A percentile compares a stretch with the other conserved stretches of the same genome.
Evolutionary conservation across 2,113 vertebrate species (phyloP).

Genomic region (Bolborhynchus lineola): DNA sequence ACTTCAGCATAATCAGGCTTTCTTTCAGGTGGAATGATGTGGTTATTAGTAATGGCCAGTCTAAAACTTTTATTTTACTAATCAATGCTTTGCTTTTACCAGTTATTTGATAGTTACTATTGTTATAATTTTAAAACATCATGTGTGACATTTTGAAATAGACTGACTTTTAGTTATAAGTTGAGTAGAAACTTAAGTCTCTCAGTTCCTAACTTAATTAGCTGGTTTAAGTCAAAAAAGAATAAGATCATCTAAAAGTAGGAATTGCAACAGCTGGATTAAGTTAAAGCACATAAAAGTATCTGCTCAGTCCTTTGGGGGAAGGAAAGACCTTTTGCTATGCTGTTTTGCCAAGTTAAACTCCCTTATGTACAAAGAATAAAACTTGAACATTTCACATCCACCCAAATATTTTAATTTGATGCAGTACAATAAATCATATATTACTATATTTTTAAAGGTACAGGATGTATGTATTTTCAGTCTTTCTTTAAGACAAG

Average conservation of each 20-base stretch:
- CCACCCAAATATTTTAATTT: slow-evolving; percentile 39
- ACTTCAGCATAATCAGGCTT: neutral
- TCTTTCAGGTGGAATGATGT: neutral
- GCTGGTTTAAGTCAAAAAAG: neutral
- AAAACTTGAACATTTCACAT: slow-evolving; percentile 31
- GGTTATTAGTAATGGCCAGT: neutral
- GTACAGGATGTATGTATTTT: neutral
- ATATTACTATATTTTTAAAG: neutral
- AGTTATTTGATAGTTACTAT: neutral
- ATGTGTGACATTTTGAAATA: neutral
- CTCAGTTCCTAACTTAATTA: neutral
- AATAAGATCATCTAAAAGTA: neutral
- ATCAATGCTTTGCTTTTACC: neutral
- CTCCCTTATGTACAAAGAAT: neutral
- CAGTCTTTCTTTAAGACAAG: neutral
- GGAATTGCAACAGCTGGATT: slow-evolving; percentile 45
- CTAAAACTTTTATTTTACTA: neutral
- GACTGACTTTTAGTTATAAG: neutral
- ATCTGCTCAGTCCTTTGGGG: slow-evolving; percentile 9
- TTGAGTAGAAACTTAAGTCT: neutral
- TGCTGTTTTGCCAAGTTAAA: slow-evolving; percentile 51
- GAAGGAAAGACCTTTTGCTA: neutral
- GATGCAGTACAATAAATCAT: neutral
- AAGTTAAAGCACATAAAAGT: slow-evolving; percentile 44
- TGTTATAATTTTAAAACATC: neutral